Conservation (phyloP, 37 sponge, comb jelly and placozoan genomes). For the Eunapius fragilis region DNA sequence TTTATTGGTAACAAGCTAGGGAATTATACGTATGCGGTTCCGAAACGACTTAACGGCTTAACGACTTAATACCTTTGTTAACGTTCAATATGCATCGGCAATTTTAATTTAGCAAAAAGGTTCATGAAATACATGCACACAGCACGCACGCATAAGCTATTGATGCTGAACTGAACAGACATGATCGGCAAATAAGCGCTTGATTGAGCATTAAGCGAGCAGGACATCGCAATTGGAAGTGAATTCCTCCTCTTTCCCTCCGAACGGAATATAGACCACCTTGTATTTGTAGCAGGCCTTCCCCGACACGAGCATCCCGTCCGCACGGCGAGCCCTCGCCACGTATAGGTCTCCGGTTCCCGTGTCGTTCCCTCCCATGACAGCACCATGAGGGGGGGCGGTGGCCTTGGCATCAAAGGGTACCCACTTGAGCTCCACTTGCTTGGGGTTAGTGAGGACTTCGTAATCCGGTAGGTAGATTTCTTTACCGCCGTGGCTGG, state of each 20-base stretch:
- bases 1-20: no score
- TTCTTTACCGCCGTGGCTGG: neutral
- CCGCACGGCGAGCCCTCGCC: neutral
- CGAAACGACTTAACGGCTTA: no score
- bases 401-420: neutral
- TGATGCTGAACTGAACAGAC: no score
- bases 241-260: neutral
- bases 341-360: neutral
- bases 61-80: no score
- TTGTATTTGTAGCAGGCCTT: neutral
- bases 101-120: no score
- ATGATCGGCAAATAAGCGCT: no score
- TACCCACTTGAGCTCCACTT: neutral
- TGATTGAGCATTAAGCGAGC: no score
- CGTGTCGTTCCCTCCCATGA: neutral
- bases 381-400: neutral
- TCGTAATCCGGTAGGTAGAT: neutral
- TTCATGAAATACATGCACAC: no score
- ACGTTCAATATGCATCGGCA: no score
- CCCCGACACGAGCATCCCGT: neutral
- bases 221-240: neutral
- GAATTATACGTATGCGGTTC: no score
- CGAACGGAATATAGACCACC: neutral
- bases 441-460: neutral
- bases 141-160: no score